Conservation (phyloP, 2,888 invertebrate genomes). For the Unio delphinus region DNA sequence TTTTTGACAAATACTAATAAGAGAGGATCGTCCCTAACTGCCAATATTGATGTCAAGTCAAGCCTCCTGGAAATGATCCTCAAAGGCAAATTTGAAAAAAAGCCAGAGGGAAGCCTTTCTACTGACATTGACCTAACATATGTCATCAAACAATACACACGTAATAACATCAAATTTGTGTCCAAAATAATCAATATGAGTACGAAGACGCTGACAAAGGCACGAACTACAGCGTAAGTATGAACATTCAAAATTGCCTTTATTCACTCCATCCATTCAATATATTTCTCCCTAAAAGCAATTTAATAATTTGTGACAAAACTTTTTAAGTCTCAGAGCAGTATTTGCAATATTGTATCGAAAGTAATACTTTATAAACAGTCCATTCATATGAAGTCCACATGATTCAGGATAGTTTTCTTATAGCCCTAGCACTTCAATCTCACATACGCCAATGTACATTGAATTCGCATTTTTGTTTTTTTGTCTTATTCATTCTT, state of each 20-base stretch:
- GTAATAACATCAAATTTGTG: constrained; percentile 44
- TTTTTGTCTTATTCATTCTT: no score
- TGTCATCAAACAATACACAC: constrained; percentile 39
- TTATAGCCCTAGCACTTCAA: no score
- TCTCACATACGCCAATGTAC: no score
- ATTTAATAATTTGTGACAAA: no score
- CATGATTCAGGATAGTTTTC: neutral
- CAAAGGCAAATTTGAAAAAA: constrained; percentile 26
- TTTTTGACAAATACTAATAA: no score
- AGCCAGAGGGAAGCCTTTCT: constrained; percentile 24
- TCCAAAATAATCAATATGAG: constrained; percentile 43
- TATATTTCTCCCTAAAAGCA: no score
- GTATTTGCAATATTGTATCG: no score
- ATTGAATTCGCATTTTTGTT: no score
- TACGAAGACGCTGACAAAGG: constrained; percentile 40
- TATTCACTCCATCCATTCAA: neutral
- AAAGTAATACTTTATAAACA: no score
- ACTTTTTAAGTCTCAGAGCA: no score
- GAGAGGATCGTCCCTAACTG: neutral
- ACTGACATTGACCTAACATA: constrained; percentile 40
- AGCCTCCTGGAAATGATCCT: constrained; percentile 25
- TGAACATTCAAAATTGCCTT: neutral
- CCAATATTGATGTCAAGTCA: constrained; percentile 31
- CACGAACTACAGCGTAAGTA: constrained; percentile 43
- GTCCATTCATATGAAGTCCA: neutral